A percentile compares a stretch with the other conserved stretches of the same genome.
phyloP scores from a whole-genome alignment of 2,888 invertebrate species.

The Cryptus armator region DNA sequence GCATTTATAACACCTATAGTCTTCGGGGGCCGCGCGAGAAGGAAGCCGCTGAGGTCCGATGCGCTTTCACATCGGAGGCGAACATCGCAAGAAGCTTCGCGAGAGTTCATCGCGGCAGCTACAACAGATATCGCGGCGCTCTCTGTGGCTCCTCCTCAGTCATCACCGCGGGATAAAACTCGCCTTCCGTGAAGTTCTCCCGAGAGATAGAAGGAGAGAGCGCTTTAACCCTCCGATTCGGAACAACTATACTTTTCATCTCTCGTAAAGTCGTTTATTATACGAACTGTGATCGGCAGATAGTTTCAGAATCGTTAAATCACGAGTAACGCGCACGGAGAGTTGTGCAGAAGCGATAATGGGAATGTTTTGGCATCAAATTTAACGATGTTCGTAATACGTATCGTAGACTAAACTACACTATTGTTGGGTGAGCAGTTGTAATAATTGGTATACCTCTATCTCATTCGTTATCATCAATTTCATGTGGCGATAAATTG shows the following conservation, averaged over 20 bases:
- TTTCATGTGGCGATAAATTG: neutral
- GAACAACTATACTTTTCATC: slow-evolving; percentile 12
- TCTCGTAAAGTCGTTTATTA: slow-evolving; percentile 62
- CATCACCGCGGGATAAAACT: slow-evolving; percentile 36
- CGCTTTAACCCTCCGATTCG: slow-evolving; percentile 5
- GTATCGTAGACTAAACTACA: slow-evolving; percentile 18
- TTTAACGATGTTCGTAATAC: slow-evolving; percentile 64
- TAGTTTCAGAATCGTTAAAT: slow-evolving; percentile 65
- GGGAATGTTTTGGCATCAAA: slow-evolving; percentile 46
- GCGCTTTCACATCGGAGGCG: slow-evolving; percentile 62
- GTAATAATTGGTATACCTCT: slow-evolving; percentile 9
- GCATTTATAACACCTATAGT: slow-evolving; percentile 84
- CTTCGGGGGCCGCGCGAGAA: slow-evolving; percentile 70
- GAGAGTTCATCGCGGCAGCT: slow-evolving; percentile 25
- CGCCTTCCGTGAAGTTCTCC: slow-evolving; percentile 15
- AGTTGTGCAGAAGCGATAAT: slow-evolving; percentile 36
- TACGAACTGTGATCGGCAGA: slow-evolving; percentile 62
- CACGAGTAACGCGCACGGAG: slow-evolving; percentile 3
- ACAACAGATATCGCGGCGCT: slow-evolving; percentile 50
- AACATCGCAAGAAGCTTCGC: slow-evolving; percentile 57
- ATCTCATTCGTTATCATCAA: slow-evolving; percentile 10
- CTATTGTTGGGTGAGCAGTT: neutral
- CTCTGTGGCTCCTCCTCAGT: slow-evolving; percentile 5
- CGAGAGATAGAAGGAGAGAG: neutral
- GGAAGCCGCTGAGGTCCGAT: slow-evolving; percentile 62